Evolutionary conservation across 2,888 invertebrate genomes (phyloP).

Genomic region (Sialis fuliginosa): DNA sequence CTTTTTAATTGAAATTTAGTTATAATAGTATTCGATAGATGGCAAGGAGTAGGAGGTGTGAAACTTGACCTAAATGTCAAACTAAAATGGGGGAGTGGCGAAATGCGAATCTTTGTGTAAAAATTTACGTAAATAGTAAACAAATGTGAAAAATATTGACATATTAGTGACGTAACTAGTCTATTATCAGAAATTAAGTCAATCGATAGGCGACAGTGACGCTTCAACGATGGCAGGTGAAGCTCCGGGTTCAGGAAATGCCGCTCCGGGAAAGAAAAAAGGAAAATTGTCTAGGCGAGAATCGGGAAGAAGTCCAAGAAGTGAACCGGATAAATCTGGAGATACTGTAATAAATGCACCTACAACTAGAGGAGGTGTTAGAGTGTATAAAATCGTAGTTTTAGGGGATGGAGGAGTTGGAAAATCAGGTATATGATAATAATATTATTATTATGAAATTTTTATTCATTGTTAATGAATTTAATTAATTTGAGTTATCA

Average conservation of each 20-base stretch:
- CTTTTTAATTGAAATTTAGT: too few relatives aligned
- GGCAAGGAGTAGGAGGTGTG: too few relatives aligned
- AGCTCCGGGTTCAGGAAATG: conserved; percentile 13
- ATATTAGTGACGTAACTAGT: neutral
- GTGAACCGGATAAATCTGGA: conserved; percentile 20
- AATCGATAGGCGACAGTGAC: neutral
- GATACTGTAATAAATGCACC: conserved; percentile 18
- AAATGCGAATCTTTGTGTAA: neutral
- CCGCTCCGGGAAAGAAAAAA: conserved; percentile 21
- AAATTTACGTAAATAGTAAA: neutral
- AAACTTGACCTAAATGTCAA: neutral
- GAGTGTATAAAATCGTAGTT: conserved; percentile 81
- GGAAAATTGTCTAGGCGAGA: conserved; percentile 24
- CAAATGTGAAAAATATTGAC: neutral
- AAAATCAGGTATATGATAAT: conserved; percentile 47
- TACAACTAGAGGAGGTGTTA: conserved; percentile 42
- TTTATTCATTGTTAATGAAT: neutral
- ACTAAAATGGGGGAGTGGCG: neutral
- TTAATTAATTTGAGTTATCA: neutral
- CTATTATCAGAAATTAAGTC: too few relatives aligned
- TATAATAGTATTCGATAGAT: too few relatives aligned
- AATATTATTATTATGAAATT: neutral
- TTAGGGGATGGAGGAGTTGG: conserved; percentile 86
- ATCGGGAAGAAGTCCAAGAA: conserved; percentile 22
- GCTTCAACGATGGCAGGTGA: conserved; percentile 22